Evolutionary conservation across 1,140 invertebrate species (phyloP).

Genomic region (Drosophila punjabiensis): DNA sequence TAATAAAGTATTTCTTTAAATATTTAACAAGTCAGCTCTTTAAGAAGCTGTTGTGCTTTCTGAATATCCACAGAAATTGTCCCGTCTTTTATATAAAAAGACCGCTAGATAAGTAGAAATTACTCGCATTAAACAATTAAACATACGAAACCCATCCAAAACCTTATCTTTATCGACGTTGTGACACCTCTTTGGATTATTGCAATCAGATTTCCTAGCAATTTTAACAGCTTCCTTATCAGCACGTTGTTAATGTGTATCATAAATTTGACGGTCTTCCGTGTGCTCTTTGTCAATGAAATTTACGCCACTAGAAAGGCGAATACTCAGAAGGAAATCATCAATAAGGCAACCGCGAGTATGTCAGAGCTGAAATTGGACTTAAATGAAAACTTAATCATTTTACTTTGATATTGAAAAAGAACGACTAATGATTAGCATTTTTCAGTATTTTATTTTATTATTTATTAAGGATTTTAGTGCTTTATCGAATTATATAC

Average conservation of each 20-base stretch:
- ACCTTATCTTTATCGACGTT: background rate
- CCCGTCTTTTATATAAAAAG: background rate
- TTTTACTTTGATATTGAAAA: no score
- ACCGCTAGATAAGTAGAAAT: background rate
- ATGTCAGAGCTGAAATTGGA: no score
- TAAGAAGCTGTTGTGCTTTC: background rate
- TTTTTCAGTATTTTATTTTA: no score
- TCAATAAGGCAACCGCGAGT: background rate
- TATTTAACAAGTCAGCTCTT: background rate
- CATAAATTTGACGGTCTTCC: constrained; percentile 1
- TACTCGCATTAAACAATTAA: background rate
- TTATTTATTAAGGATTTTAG: no score
- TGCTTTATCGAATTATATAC: no score
- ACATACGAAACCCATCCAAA: background rate
- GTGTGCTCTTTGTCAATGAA: constrained; percentile 1
- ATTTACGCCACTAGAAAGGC: background rate
- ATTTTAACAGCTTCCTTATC: background rate
- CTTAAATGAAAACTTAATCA: no score
- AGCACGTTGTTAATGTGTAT: no score
- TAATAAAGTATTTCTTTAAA: background rate
- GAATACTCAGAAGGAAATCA: background rate
- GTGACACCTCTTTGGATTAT: background rate
- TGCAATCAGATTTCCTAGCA: background rate
- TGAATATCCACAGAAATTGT: background rate
- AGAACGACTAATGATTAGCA: no score